Conservation (phyloP, 92 coral and sea anemone species). For the Virgularia gustaviana region DNA sequence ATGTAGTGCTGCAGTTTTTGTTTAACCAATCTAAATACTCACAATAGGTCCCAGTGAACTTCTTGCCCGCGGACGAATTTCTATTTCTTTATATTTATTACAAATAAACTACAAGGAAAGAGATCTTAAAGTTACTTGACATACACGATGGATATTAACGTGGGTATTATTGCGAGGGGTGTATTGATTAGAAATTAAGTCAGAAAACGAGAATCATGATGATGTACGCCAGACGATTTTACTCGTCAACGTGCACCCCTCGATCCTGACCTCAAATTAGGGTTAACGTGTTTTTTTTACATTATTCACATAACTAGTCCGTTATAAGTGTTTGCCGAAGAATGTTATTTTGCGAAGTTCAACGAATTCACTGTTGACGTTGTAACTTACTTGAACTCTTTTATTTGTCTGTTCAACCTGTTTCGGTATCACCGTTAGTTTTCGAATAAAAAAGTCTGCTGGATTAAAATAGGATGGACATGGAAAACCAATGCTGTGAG, state of each 20-base stretch:
- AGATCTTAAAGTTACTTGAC: background rate
- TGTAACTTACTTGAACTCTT: slow-evolving; percentile 62
- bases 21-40: background rate
- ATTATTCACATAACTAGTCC: too few relatives aligned
- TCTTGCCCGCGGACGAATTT: slow-evolving; percentile 36
- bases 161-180: background rate
- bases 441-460: slow-evolving; percentile 81
- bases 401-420: slow-evolving; percentile 58
- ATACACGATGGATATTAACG: background rate
- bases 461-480: slow-evolving; percentile 87
- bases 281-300: too few relatives aligned
- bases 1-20: background rate
- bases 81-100: slow-evolving; percentile 30
- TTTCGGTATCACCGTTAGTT: slow-evolving; percentile 68
- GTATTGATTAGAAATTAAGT: too few relatives aligned
- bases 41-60: slow-evolving; percentile 34
- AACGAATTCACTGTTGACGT: background rate
- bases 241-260: background rate
- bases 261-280: too few relatives aligned
- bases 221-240: background rate
- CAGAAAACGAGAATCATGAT: too few relatives aligned
- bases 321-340: too few relatives aligned
- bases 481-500: slow-evolving; percentile 64
- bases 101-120: slow-evolving; percentile 19
- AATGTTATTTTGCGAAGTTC: background rate